A percentile compares a stretch with the other conserved stretches of the same genome.
Evolutionary conservation across 2,113 vertebrate species (phyloP).

Genomic region (Colistium nudipinnis): DNA sequence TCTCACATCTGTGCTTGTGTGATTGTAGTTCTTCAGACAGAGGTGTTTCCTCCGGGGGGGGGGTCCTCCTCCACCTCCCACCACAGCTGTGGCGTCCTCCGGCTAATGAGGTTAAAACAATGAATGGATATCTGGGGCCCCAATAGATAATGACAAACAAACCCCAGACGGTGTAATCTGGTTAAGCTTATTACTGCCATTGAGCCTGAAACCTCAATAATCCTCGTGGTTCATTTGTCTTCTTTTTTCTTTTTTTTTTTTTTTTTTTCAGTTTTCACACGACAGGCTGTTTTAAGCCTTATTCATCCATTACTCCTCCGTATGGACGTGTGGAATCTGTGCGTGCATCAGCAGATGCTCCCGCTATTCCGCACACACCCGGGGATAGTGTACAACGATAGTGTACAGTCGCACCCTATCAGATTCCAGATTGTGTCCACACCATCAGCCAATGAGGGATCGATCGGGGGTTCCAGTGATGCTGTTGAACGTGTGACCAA

Average conservation of each 20-base stretch:
- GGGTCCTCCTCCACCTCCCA: neutral
- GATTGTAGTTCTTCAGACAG: too few relatives aligned
- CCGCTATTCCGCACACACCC: too few relatives aligned
- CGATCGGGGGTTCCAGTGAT: neutral
- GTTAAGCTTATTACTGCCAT: slow-evolving; percentile 4
- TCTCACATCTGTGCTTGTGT: neutral
- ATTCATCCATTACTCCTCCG: neutral
- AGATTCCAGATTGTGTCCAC: slow-evolving; percentile 7
- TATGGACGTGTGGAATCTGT: neutral
- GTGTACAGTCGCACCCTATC: neutral
- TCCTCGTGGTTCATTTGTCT: neutral
- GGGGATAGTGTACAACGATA: neutral
- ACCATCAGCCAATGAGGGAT: slow-evolving; percentile 9
- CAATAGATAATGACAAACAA: neutral
- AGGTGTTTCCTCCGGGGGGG: too few relatives aligned
- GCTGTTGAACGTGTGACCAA: neutral
- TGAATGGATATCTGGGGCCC: neutral
- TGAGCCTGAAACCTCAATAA: neutral
- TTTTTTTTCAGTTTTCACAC: neutral
- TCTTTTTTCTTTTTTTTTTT: neutral
- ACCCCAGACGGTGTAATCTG: neutral
- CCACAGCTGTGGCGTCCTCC: neutral
- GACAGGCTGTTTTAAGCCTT: neutral
- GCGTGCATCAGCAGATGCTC: too few relatives aligned
- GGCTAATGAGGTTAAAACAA: neutral